Evolutionary conservation across 2,888 invertebrate species (phyloP).

Genomic region (Neria commutata): DNA sequence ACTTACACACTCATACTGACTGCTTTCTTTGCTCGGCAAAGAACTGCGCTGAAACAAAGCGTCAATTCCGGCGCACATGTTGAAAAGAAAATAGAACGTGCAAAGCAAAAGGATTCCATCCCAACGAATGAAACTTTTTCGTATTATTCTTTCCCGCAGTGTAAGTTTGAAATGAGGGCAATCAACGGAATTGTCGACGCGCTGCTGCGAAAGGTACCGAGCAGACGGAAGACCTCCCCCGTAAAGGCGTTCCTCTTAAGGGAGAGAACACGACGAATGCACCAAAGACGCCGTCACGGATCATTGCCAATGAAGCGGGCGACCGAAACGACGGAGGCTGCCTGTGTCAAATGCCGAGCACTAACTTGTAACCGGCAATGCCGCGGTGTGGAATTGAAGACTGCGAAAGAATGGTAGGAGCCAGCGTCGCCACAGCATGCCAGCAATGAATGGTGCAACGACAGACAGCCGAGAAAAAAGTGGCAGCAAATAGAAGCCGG

Average conservation of each 20-base stretch:
- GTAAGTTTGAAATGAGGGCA: slow-evolving; percentile 55
- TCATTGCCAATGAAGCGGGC: not conserved
- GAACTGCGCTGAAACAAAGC: slow-evolving; percentile 28
- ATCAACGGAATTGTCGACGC: slow-evolving; percentile 52
- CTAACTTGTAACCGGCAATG: not conserved
- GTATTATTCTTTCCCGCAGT: too few species aligned
- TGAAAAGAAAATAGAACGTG: not conserved
- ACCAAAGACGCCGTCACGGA: not conserved
- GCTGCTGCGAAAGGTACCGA: slow-evolving; percentile 7
- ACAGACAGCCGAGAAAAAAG: not conserved
- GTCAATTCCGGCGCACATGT: slow-evolving; percentile 31
- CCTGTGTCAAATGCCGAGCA: not conserved
- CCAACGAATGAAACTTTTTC: slow-evolving; percentile 43
- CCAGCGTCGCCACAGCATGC: not conserved
- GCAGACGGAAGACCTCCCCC: too few species aligned
- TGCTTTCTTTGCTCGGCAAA: too few species aligned
- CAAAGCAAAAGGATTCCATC: not conserved
- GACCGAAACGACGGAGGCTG: not conserved
- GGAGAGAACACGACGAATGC: not conserved
- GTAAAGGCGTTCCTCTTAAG: too few species aligned
- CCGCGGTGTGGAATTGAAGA: not conserved
- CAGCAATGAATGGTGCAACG: too few species aligned
- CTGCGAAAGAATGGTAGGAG: not conserved
- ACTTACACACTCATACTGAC: not conserved
- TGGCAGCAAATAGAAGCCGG: too few species aligned